These are phyloP conservation scores for Drosophila miranda DNA, from an alignment of 1,140 invertebrate species.

Conservation along the genomic window DNA sequence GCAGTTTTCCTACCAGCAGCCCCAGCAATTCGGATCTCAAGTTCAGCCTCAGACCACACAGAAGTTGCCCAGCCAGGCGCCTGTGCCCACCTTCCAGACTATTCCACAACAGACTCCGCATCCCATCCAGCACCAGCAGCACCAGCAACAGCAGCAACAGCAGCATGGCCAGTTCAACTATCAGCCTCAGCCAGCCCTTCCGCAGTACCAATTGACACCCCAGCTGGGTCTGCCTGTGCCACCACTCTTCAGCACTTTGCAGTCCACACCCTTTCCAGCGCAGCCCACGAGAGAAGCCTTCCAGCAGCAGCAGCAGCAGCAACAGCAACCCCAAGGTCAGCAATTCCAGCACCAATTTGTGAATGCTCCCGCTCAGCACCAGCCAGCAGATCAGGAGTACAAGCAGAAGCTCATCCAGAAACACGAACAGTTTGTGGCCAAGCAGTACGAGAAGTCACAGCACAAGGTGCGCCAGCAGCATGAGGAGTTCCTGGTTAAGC, in stretches of 20 bases:
- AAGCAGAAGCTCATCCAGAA: slow-evolving; percentile 87
- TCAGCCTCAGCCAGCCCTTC: slow-evolving; percentile 44
- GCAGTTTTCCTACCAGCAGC: slow-evolving; percentile 58
- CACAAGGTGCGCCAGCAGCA: slow-evolving; percentile 87
- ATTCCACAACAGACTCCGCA: slow-evolving; percentile 83
- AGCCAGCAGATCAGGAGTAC: slow-evolving; percentile 84
- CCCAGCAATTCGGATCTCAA: slow-evolving; percentile 61
- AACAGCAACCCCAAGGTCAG: slow-evolving; percentile 82
- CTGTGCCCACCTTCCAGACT: slow-evolving; percentile 74
- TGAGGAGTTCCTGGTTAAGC: slow-evolving; percentile 85
- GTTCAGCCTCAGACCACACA: slow-evolving; percentile 69
- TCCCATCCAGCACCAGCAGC: slow-evolving; percentile 3
- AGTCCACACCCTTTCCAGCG: slow-evolving; percentile 75
- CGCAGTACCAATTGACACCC: slow-evolving; percentile 65
- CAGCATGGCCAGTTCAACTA: slow-evolving; percentile 63
- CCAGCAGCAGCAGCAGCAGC: slow-evolving; percentile 65
- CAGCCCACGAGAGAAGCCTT: slow-evolving; percentile 68
- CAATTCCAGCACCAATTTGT: slow-evolving; percentile 82
- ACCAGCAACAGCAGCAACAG: slow-evolving; percentile 54
- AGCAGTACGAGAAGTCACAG: slow-evolving; percentile 87
- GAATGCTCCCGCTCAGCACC: slow-evolving; percentile 81
- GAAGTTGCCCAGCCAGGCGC: slow-evolving; percentile 66
- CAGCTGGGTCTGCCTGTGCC: slow-evolving; percentile 72
- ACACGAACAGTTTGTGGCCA: slow-evolving; percentile 87
- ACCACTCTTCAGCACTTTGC: slow-evolving; percentile 71